Percentiles rank a stretch among this genome's conserved stretches.
Evolutionary conservation across 1,140 invertebrate genomes (phyloP).

Genomic region (Pogonomyrmex californicus): DNA sequence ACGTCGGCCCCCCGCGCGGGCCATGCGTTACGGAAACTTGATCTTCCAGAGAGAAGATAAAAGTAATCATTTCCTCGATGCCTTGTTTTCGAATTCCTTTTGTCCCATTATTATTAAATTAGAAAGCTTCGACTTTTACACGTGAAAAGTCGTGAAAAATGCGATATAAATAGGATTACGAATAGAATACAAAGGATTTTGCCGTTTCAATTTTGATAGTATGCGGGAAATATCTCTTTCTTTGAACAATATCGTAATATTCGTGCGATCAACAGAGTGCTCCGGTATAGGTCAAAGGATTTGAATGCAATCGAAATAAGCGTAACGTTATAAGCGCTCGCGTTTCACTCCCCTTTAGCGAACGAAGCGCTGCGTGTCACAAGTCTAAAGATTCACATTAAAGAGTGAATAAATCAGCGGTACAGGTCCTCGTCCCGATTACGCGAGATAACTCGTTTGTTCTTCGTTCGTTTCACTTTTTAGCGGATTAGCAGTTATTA

Average conservation of each 20-base stretch:
- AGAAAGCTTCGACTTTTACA: neutral
- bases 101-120: too few species aligned
- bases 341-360: slow-evolving; percentile 4
- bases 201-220: neutral
- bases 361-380: slow-evolving; percentile 44
- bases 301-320: slow-evolving; percentile 11
- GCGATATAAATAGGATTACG: neutral
- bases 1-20: neutral
- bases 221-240: neutral
- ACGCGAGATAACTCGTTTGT: slow-evolving; percentile 63
- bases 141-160: neutral
- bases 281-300: slow-evolving; percentile 13
- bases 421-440: slow-evolving; percentile 53
- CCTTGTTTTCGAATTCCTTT: neutral
- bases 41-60: neutral
- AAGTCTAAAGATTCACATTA: slow-evolving; percentile 41
- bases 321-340: slow-evolving; percentile 13
- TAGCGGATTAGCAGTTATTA: slow-evolving; percentile 64
- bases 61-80: neutral
- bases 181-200: neutral
- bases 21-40: slow-evolving; percentile 25
- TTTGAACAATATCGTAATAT: slow-evolving; percentile 15
- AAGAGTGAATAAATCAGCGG: slow-evolving; percentile 58
- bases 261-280: slow-evolving; percentile 7
- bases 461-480: slow-evolving; percentile 63